phyloP scores from a whole-genome alignment of 2,113 vertebrate species.

The Collichthys lucidus region DNA sequence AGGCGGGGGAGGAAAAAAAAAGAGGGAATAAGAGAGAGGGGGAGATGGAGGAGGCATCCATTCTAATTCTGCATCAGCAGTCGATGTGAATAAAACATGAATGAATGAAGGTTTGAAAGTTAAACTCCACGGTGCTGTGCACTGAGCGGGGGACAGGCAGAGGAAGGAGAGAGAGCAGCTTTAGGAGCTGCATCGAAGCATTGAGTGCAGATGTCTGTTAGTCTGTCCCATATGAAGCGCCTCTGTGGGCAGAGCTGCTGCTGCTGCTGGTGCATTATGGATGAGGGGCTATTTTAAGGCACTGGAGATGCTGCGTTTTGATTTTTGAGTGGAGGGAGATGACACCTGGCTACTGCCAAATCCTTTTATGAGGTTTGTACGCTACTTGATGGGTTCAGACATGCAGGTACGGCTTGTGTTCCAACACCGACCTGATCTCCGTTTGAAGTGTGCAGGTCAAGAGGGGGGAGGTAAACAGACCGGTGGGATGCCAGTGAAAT shows the following conservation, averaged over 20 bases:
- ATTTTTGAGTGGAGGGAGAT: slow-evolving; percentile 74
- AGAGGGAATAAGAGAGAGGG: background rate
- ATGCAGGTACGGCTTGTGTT: slow-evolving; percentile 59
- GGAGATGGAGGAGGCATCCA: slow-evolving; percentile 47
- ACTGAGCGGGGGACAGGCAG: slow-evolving; percentile 37
- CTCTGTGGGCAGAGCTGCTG: slow-evolving; percentile 76
- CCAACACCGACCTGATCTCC: slow-evolving; percentile 45
- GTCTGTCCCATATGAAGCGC: slow-evolving; percentile 74
- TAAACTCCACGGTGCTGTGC: slow-evolving; percentile 65
- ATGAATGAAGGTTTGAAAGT: slow-evolving; percentile 71
- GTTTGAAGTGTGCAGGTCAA: slow-evolving; percentile 43
- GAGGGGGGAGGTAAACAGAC: slow-evolving; percentile 55
- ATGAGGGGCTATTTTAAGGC: slow-evolving; percentile 83
- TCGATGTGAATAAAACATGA: slow-evolving; percentile 84
- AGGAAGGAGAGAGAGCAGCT: slow-evolving; percentile 39
- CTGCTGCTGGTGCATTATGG: slow-evolving; percentile 81
- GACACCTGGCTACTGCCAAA: slow-evolving; percentile 73
- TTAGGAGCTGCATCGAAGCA: slow-evolving; percentile 72
- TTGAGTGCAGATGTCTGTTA: slow-evolving; percentile 79
- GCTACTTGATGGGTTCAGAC: slow-evolving; percentile 61
- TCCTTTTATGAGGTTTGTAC: slow-evolving; percentile 55
- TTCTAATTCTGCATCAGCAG: slow-evolving; percentile 76
- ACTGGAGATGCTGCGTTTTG: slow-evolving; percentile 70
- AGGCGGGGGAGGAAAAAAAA: slow-evolving; percentile 35
- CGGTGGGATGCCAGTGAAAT: slow-evolving; percentile 34